Conservation (phyloP, 2,888 invertebrate genomes). For the Calameuta idolon region DNA sequence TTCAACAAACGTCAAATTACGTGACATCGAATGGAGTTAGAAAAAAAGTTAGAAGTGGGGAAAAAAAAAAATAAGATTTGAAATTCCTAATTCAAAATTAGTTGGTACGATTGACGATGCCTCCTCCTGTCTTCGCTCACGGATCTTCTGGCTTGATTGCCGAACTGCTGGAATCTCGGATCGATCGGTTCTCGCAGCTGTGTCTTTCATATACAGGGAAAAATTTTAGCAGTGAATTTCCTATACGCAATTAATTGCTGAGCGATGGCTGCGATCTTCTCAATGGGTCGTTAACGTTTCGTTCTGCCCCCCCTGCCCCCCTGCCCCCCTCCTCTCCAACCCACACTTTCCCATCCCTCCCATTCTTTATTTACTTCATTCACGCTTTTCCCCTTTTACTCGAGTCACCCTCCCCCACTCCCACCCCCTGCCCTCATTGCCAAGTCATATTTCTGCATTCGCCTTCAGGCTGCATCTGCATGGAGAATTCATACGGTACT, state of each 20-base stretch:
- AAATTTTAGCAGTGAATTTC: too few relatives aligned
- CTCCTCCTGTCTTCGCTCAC: background rate
- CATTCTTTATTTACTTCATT: background rate
- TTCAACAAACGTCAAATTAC: too few relatives aligned
- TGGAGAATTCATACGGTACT: background rate
- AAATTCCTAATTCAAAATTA: background rate
- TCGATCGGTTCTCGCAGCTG: background rate
- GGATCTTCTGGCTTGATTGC: background rate
- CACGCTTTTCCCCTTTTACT: background rate
- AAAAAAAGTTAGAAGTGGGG: background rate
- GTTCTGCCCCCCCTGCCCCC: conserved; percentile 9
- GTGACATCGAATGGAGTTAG: too few relatives aligned
- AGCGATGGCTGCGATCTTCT: background rate
- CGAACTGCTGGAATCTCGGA: background rate
- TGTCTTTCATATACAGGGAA: too few relatives aligned
- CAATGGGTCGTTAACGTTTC: conserved; percentile 13
- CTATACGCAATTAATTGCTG: background rate
- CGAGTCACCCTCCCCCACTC: background rate
- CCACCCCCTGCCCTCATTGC: background rate
- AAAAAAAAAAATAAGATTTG: background rate
- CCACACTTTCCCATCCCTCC: background rate
- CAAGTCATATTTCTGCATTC: background rate
- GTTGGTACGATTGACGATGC: background rate
- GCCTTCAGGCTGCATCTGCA: background rate
- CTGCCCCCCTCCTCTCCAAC: rapidly evolving